These are phyloP conservation scores for Hyla sarda DNA, from an alignment of 2,113 vertebrate genomes.

Conservation along the genomic window DNA sequence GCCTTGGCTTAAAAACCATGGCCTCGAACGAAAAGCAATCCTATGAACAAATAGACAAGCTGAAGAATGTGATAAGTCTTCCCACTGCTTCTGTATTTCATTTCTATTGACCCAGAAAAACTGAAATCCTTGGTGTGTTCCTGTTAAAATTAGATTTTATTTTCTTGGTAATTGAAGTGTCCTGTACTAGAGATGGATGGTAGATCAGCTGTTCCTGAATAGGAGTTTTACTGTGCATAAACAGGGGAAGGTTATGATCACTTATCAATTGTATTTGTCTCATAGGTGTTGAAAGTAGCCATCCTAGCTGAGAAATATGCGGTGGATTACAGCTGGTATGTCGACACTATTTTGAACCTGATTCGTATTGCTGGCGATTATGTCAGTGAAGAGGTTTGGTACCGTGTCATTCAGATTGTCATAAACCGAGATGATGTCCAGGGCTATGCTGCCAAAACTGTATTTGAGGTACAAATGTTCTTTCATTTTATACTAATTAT, in stretches of 20 bases:
- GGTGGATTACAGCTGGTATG: constrained; percentile 93
- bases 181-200: too few relatives aligned
- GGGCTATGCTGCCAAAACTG: constrained; percentile 91
- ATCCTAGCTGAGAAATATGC: constrained; percentile 93
- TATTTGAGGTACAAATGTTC: constrained; percentile 95
- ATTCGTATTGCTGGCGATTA: constrained; percentile 94
- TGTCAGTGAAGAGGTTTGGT: constrained; percentile 94
- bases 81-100: too few relatives aligned
- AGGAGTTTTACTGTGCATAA: background rate
- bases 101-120: too few relatives aligned
- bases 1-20: too few relatives aligned
- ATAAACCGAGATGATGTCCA: constrained; percentile 93
- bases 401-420: constrained; percentile 92
- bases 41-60: too few relatives aligned
- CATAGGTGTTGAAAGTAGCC: constrained; percentile 91
- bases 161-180: too few relatives aligned
- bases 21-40: too few relatives aligned
- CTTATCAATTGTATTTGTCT: background rate
- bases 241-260: background rate
- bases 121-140: too few relatives aligned
- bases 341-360: constrained; percentile 93
- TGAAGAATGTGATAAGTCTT: too few relatives aligned
- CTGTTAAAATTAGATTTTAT: too few relatives aligned
- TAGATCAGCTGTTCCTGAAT: background rate
- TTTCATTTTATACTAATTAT: too few relatives aligned